A percentile compares a stretch with the other conserved stretches of the same genome.
Evolutionary conservation across 2,888 invertebrate species (phyloP).

Genomic region (Flexamia atlantica): DNA sequence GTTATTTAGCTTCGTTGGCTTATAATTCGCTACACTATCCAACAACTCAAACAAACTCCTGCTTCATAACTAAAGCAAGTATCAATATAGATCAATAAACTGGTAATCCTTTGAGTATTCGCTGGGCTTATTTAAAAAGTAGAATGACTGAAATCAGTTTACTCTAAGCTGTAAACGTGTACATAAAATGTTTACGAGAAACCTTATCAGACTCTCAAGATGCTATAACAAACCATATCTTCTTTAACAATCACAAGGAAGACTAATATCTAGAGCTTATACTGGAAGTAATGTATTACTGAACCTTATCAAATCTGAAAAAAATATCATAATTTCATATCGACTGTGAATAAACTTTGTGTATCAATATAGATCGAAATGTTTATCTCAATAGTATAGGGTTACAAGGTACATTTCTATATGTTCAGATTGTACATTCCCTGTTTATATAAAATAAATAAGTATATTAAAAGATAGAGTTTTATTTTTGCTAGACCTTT

Average conservation of each 20-base stretch:
- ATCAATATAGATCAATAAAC: no score
- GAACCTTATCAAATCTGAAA: background rate
- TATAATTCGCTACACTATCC: no score
- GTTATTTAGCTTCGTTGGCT: conserved; percentile 16
- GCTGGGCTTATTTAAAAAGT: no score
- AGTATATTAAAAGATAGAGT: background rate
- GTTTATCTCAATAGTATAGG: background rate
- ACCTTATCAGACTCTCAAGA: background rate
- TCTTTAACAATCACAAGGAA: background rate
- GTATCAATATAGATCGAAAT: background rate
- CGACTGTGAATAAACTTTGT: background rate
- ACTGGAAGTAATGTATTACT: background rate
- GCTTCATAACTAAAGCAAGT: no score
- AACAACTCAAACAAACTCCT: no score
- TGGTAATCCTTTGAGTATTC: no score
- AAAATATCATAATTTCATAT: conserved; percentile 1
- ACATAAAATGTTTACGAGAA: background rate
- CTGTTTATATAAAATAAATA: conserved; percentile 36
- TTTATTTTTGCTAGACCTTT: background rate
- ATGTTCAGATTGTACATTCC: background rate
- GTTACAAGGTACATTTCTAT: background rate
- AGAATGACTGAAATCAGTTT: no score
- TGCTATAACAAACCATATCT: background rate
- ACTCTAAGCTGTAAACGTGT: no score
- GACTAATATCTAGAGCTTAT: background rate